Evolutionary conservation across 2,888 invertebrate genomes (phyloP).

Genomic region (Oconnorella tubifera): DNA sequence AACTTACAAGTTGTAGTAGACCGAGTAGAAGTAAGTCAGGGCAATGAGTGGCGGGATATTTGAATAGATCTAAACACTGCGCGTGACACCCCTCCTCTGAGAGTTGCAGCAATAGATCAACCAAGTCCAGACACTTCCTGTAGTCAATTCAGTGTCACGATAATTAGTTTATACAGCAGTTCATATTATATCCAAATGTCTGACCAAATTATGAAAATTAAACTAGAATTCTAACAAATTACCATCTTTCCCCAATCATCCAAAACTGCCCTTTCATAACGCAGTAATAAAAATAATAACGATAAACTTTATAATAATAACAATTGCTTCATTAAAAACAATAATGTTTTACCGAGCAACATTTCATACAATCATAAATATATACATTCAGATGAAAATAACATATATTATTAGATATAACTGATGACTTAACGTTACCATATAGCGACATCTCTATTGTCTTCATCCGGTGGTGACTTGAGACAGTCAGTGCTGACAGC

Average conservation of each 20-base stretch:
- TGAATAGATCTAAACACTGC: slow-evolving; percentile 78
- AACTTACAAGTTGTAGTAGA: slow-evolving; percentile 69
- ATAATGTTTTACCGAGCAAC: too few relatives aligned
- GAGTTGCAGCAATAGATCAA: slow-evolving; percentile 80
- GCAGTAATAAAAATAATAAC: too few relatives aligned
- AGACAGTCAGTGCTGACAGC: slow-evolving; percentile 81
- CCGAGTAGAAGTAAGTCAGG: slow-evolving; percentile 90
- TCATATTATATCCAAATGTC: neutral
- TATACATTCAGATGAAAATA: too few relatives aligned
- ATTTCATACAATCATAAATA: too few relatives aligned
- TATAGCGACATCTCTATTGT: slow-evolving; percentile 85
- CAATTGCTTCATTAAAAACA: too few relatives aligned
- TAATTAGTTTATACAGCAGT: too few relatives aligned
- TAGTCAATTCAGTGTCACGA: slow-evolving; percentile 19
- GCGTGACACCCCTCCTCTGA: slow-evolving; percentile 80
- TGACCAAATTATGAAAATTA: neutral
- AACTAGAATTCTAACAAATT: neutral
- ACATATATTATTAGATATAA: too few relatives aligned
- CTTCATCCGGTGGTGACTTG: slow-evolving; percentile 90
- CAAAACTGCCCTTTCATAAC: too few relatives aligned
- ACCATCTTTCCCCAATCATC: too few relatives aligned
- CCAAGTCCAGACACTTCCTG: slow-evolving; percentile 79
- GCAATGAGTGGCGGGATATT: slow-evolving; percentile 85
- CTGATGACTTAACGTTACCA: too few relatives aligned
- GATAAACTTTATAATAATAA: too few relatives aligned